Conservation (phyloP, 2,113 vertebrate species). For the Sclerurus mexicanus region DNA sequence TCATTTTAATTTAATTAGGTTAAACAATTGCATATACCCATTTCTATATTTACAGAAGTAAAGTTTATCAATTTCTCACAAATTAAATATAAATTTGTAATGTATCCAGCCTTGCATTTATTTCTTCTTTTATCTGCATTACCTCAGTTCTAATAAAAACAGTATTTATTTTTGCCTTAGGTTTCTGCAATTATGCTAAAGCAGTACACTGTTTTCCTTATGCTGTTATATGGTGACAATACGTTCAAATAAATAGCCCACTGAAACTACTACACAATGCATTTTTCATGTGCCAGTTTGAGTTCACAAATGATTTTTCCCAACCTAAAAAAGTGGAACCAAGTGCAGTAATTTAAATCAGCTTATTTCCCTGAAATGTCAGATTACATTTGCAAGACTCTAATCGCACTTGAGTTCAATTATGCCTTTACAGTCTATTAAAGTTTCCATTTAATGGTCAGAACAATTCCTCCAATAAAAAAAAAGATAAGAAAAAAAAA, state of each 20-base stretch:
- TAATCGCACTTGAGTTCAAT: background rate
- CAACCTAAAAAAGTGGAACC: background rate
- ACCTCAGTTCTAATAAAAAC: background rate
- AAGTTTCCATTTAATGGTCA: background rate
- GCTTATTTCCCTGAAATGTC: background rate
- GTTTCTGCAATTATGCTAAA: background rate
- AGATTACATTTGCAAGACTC: background rate
- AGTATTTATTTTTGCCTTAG: background rate
- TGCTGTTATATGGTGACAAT: background rate
- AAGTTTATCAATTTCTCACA: background rate
- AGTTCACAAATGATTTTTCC: background rate
- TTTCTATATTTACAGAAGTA: background rate
- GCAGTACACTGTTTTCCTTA: background rate
- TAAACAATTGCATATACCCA: background rate
- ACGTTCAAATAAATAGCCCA: background rate
- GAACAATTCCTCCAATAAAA: background rate
- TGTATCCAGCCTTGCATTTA: background rate
- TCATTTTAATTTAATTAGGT: background rate
- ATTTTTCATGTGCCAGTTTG: background rate
- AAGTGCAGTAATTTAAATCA: background rate
- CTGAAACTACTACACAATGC: background rate
- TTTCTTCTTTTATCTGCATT: background rate
- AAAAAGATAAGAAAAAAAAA: background rate
- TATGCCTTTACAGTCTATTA: background rate
- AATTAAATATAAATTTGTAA: background rate